Evolutionary conservation across 2,888 invertebrate species (phyloP), one percentile per base, ranked within the genome.

Genomic region (Nipponacmea schrenckii): DNA sequence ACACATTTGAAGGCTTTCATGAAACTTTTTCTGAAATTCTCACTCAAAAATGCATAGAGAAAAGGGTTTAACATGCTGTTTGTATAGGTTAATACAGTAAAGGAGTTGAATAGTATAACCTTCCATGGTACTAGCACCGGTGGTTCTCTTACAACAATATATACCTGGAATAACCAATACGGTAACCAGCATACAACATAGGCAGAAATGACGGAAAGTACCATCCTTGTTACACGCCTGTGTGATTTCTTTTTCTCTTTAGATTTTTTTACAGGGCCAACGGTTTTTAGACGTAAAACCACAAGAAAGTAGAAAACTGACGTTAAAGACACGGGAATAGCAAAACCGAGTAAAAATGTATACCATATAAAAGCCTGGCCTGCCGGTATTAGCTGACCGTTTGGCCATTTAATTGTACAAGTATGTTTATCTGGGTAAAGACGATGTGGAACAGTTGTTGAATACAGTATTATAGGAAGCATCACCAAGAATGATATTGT

Each of bases 381-480:
- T 2, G 84, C 76, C 8, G 84, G 78, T 20, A 87, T 86, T 12
- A 79, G 77, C 69, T 85, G 83, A 20, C 82, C 79, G 12, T 79
- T 75, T 5, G 88, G 88, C 87, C 87, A 87, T 4, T 70, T 45
- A 31, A 87, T 83, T 7, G 82, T 81, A 68, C 88, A 88, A 1
- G 85, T 82, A 50, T 79, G 75, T 39, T 76, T 74, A 15, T 74
- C 78, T 12, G 71, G 66, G 26, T 70, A 67, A 8, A 73, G 72
- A 15, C 64, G 64, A 48, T 81, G 72, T 20, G 75, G 76, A 4
- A 86, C 73, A 3, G 88, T 84, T 31, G 83, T 86, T 1, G 89
- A 86, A 77, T 89, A 89, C 26, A 89, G 78, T 50, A 89, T 85
- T 10, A 89, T 83, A 14, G 90, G 90, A 39, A 89, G 79, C 88